phyloP scores from a whole-genome alignment of 2,113 vertebrate species.

The Cathartes aura region DNA sequence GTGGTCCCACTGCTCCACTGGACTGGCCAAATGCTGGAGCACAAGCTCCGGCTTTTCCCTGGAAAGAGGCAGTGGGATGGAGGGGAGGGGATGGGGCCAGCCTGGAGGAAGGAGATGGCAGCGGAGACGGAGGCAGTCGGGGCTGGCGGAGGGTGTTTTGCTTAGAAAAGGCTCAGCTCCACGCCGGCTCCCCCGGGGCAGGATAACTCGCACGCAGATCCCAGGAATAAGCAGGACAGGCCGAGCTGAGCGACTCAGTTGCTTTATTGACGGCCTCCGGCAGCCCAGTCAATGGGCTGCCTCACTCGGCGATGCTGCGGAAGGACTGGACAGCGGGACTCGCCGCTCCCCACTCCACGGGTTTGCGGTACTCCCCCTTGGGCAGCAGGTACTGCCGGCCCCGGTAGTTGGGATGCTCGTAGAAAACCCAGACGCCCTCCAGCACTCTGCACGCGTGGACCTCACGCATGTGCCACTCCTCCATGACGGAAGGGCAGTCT shows the following conservation, averaged over 20 bases:
- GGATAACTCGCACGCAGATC: fast-evolving
- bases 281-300: fast-evolving
- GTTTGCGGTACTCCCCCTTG: conserved; percentile 91
- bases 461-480: conserved; percentile 87
- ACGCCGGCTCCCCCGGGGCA: fast-evolving
- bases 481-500: conserved; percentile 89
- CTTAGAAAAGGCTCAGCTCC: not conserved
- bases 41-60: not conserved
- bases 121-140: fast-evolving
- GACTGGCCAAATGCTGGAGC: not conserved
- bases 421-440: conserved; percentile 92
- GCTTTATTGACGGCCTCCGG: conserved; percentile 52
- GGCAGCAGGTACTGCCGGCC: conserved; percentile 92
- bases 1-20: not conserved
- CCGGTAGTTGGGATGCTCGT: conserved; percentile 90
- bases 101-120: not conserved
- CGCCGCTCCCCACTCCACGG: conserved; percentile 87
- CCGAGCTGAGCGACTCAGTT: conserved; percentile 39
- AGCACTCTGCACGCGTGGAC: conserved; percentile 90
- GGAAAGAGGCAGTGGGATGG: not conserved
- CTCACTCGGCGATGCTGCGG: conserved; percentile 81
- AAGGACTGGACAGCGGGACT: conserved; percentile 87
- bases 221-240: not conserved
- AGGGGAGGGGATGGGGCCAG: not conserved
- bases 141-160: fast-evolving